These are phyloP conservation scores for Arothron firmamentum DNA, from an alignment of 2,113 vertebrate species.

Conservation along the genomic window DNA sequence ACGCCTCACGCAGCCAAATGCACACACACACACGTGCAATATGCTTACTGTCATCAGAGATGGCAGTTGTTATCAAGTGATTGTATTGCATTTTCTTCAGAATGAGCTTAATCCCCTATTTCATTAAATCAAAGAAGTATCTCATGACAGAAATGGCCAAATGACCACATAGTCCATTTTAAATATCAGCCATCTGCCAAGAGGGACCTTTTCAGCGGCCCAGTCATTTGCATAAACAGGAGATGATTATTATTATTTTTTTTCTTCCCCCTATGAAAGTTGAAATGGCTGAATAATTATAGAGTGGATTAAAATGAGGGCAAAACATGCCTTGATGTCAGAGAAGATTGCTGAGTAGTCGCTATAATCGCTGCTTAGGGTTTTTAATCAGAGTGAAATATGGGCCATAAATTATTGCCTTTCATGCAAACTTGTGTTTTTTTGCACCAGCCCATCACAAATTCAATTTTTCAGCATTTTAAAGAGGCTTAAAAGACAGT, in stretches of 20 bases:
- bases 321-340: conserved; percentile 74
- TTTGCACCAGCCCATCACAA: conserved; percentile 67
- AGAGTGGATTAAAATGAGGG: conserved; percentile 75
- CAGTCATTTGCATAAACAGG: conserved; percentile 75
- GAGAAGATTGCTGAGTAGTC: conserved; percentile 77
- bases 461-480: conserved; percentile 73
- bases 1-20: neutral
- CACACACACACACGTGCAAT: conserved; percentile 24
- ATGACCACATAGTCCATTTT: conserved; percentile 65
- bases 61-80: conserved; percentile 54
- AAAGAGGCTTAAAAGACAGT: conserved; percentile 79
- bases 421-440: conserved; percentile 75
- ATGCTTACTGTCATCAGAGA: conserved; percentile 37
- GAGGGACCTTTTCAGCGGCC: conserved; percentile 60
- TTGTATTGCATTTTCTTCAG: conserved; percentile 56
- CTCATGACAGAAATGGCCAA: conserved; percentile 62
- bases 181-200: conserved; percentile 72
- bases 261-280: conserved; percentile 54
- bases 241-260: conserved; percentile 66
- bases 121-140: conserved; percentile 72
- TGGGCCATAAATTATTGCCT: conserved; percentile 77
- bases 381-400: conserved; percentile 80
- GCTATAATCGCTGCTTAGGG: conserved; percentile 76
- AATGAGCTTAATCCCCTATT: conserved; percentile 52
- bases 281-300: conserved; percentile 79